phyloP scores from a whole-genome alignment of 2,797 vertebrate genomes.

The Gephyroberyx darwinii region DNA sequence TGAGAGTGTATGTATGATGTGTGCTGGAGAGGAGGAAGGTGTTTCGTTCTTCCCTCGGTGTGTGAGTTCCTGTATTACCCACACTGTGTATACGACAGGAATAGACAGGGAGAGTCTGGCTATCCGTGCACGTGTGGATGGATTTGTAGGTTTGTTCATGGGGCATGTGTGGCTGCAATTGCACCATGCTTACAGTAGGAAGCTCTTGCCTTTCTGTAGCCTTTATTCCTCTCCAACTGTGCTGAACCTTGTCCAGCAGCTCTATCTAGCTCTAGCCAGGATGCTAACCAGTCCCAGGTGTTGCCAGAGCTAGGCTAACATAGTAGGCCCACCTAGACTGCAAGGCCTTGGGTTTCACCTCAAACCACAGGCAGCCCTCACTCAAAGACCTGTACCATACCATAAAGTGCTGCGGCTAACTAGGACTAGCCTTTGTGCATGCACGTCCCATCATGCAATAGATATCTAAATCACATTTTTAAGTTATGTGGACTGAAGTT shows the following conservation, averaged over 20 bases:
- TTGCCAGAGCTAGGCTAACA: slow-evolving; percentile 58
- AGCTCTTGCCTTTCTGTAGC: slow-evolving; percentile 59
- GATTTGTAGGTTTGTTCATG: slow-evolving; percentile 47
- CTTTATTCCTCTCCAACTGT: slow-evolving; percentile 70
- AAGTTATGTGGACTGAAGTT: slow-evolving; percentile 34
- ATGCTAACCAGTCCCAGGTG: slow-evolving; percentile 79
- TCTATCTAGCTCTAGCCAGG: slow-evolving; percentile 62
- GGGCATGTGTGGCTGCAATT: slow-evolving; percentile 54
- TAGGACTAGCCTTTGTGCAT: slow-evolving; percentile 31
- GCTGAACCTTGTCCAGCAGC: slow-evolving; percentile 70
- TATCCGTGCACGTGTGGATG: slow-evolving; percentile 45
- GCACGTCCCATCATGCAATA: slow-evolving; percentile 29
- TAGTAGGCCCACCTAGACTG: slow-evolving; percentile 70
- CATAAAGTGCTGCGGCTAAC: slow-evolving; percentile 46
- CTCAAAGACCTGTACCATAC: slow-evolving; percentile 43
- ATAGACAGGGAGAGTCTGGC: slow-evolving; percentile 11
- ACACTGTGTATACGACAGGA: not conserved
- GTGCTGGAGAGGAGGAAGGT: slow-evolving; percentile 1
- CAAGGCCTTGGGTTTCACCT: slow-evolving; percentile 62
- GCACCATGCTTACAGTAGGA: slow-evolving; percentile 60
- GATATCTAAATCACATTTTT: slow-evolving; percentile 37
- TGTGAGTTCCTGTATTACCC: not conserved
- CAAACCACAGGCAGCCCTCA: slow-evolving; percentile 54
- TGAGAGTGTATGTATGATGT: slow-evolving; percentile 14
- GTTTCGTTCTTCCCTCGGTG: not conserved